These are phyloP conservation scores for Andrena camellia DNA, from an alignment of 2,888 invertebrate species.

Conservation along the genomic window DNA sequence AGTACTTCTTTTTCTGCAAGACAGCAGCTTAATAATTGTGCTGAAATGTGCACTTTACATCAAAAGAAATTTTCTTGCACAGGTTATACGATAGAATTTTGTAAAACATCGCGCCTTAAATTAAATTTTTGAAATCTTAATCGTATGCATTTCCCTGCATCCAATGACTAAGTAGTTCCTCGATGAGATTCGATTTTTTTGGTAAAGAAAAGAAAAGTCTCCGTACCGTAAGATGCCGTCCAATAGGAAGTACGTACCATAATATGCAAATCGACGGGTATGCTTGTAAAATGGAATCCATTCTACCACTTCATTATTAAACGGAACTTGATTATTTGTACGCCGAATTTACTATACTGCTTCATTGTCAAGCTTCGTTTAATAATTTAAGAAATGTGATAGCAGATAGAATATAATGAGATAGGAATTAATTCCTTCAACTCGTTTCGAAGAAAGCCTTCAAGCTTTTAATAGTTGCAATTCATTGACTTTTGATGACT, in stretches of 20 bases:
- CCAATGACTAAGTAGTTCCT: neutral
- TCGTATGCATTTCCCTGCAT: conserved; percentile 8
- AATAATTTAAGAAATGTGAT: conserved; percentile 14
- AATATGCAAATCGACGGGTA: conserved; percentile 49
- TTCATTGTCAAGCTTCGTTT: conserved; percentile 3
- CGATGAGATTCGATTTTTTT: conserved; percentile 1
- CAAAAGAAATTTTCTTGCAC: no score
- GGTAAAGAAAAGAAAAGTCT: conserved; percentile 23
- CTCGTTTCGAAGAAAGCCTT: neutral
- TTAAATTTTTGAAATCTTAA: neutral
- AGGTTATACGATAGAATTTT: neutral
- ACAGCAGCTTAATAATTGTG: no score
- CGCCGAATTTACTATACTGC: neutral
- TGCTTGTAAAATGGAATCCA: conserved; percentile 12
- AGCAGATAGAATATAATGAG: neutral
- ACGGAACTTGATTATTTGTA: conserved; percentile 16
- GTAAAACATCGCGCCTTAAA: neutral
- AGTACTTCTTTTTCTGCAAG: no score
- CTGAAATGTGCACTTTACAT: no score
- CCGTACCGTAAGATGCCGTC: conserved; percentile 67
- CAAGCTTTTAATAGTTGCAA: neutral
- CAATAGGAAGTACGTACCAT: conserved; percentile 64
- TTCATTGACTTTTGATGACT: neutral
- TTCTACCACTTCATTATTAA: conserved; percentile 27
- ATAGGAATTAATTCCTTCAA: neutral